Conservation (phyloP, 1,140 invertebrate genomes). For the Drosophila sechellia region DNA sequence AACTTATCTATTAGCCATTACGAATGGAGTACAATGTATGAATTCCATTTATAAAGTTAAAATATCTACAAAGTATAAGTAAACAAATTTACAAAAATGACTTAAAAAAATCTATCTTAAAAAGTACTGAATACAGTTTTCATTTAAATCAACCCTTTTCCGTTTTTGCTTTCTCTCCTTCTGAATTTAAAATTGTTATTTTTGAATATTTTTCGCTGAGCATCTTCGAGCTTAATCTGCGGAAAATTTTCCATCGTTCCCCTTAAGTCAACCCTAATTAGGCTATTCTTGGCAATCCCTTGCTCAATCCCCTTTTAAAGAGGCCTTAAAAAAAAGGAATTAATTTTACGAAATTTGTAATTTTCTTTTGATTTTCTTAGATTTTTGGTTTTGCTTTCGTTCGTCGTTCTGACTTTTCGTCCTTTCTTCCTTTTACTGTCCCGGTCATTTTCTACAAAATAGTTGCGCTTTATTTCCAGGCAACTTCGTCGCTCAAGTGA, state of each 20-base stretch:
- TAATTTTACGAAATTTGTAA: constrained; percentile 57
- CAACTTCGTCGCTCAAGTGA: constrained; percentile 28
- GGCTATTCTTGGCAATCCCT: constrained; percentile 21
- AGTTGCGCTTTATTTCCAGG: constrained; percentile 54
- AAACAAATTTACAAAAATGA: not conserved
- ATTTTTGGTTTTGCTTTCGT: constrained; percentile 2
- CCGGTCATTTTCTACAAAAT: constrained; percentile 53
- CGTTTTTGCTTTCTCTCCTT: not conserved
- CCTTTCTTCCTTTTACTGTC: constrained; percentile 1
- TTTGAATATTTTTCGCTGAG: constrained; percentile 1
- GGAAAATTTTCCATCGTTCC: constrained; percentile 4
- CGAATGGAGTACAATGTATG: not conserved
- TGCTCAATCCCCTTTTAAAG: constrained; percentile 7
- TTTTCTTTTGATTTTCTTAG: constrained; percentile 10
- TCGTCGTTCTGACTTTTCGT: constrained; percentile 5
- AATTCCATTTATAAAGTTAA: not conserved
- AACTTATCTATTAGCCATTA: not conserved
- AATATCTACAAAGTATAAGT: not conserved
- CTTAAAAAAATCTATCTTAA: too few relatives aligned
- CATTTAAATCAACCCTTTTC: too few relatives aligned
- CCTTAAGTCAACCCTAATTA: constrained; percentile 32
- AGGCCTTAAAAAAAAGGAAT: constrained; percentile 49
- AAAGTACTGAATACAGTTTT: too few relatives aligned
- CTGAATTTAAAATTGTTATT: not conserved
- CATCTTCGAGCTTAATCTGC: constrained; percentile 16